phyloP scores from a whole-genome alignment of 2,888 invertebrate genomes.

The Orthonevra nobilis region DNA sequence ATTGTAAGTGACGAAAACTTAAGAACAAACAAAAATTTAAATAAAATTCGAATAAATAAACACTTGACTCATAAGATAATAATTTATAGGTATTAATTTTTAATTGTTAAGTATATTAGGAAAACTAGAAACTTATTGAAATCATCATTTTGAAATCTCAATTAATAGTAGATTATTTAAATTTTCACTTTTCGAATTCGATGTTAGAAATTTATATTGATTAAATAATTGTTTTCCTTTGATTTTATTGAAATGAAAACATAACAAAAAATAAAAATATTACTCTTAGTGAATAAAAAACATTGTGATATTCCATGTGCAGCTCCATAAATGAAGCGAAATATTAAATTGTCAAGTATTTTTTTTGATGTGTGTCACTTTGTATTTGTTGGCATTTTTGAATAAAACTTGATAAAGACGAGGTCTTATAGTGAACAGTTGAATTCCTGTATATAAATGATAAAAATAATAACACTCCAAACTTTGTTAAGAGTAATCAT shows the following conservation, averaged over 20 bases:
- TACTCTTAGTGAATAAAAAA: slow-evolving; percentile 27
- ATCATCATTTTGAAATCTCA: slow-evolving; percentile 30
- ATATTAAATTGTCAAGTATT: slow-evolving; percentile 16
- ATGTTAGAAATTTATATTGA: not conserved
- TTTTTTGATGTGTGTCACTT: no score
- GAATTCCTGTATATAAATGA: not conserved
- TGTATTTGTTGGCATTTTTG: no score
- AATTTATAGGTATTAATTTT: slow-evolving; percentile 28
- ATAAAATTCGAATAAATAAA: slow-evolving; percentile 11
- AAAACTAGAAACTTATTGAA: not conserved
- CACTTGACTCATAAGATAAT: slow-evolving; percentile 31
- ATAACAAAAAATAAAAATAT: slow-evolving; percentile 17
- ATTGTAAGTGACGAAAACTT: slow-evolving; percentile 19
- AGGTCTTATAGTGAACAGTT: slow-evolving; percentile 3
- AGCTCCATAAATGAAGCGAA: slow-evolving; percentile 27
- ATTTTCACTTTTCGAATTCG: not conserved
- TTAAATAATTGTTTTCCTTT: no score
- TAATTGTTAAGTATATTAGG: not conserved
- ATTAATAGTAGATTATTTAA: slow-evolving; percentile 11
- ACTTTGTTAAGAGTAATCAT: no score
- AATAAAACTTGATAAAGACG: not conserved
- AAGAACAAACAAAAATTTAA: slow-evolving; percentile 4
- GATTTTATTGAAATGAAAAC: no score
- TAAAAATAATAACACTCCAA: no score
- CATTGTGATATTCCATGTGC: slow-evolving; percentile 63